Base-by-base conservation (phyloP, 2,113 vertebrate species). In the Rhipidura dahli region DNA sequence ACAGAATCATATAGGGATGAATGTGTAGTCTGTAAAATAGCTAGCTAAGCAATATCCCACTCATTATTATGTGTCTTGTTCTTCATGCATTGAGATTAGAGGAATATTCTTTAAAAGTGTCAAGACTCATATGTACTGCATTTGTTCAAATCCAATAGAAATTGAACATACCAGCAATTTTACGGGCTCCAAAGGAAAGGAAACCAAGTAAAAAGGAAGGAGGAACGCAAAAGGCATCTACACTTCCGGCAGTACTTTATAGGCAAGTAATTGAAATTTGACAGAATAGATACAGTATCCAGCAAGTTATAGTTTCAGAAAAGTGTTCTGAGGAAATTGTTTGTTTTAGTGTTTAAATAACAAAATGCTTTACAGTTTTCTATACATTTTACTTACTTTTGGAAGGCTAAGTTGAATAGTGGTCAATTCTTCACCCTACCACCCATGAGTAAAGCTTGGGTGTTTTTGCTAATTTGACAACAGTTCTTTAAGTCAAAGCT, bases 141-240 rank as follows among this genome's bases (percentile, higher is more conserved):
- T 98, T 97, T 97, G 68, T 98, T 98, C 90, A 94, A 96, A 97
- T 95, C 91, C 87, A 56, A 84, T 96, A 99, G 99, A 99, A 99
- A 98, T 96, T 99, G 91, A 99, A 99, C 81, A 97, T 98, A 84
- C 99, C 99, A 26, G 98, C 98, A 78, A 98, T 99, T 96, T 97
- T 99, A 92, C 99, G 99, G 95, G 98, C 99, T 83, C 99, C 99
- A 13, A 99, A 99, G 96, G 99, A 99, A 88, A 98, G 99, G 96
- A 99, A 99, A 89, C 99, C 99, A 73, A 99, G 98, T 98, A 99
- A 99, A 97, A 99, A 99, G 94, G 99, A 99, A 97, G 99, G 99
- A 94, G 99, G 98, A 89, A 77, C 98, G 27, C 99, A 99, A 69
- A 99, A 99, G 96, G 96, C 98, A 8, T 98, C 98, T 86, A 93